These are phyloP conservation scores for Drosophila bipectinata DNA, from an alignment of 1,140 invertebrate species.

Conservation along the genomic window DNA sequence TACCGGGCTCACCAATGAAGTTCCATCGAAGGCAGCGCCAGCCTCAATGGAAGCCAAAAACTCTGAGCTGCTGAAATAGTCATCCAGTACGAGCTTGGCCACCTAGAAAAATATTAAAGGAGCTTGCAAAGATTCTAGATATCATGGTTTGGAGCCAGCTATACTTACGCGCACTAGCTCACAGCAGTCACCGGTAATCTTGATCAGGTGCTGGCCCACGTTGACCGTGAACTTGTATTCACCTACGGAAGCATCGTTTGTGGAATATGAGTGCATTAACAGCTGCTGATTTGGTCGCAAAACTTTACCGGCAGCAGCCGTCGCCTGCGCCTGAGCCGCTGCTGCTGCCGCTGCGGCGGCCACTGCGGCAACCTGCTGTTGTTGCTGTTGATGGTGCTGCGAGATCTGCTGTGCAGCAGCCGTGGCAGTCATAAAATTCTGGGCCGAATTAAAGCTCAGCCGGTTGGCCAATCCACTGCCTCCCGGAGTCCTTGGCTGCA, in stretches of 20 bases:
- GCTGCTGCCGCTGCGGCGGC: slow-evolving; percentile 63
- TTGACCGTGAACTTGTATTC: slow-evolving; percentile 95
- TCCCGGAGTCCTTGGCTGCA: slow-evolving; percentile 72
- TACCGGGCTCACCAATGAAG: slow-evolving; percentile 68
- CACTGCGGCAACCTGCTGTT: slow-evolving; percentile 63
- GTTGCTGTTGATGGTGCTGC: slow-evolving; percentile 62
- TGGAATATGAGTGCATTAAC: slow-evolving; percentile 91
- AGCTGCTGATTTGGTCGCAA: slow-evolving; percentile 85
- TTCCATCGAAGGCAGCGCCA: slow-evolving; percentile 78
- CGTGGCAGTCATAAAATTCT: slow-evolving; percentile 80
- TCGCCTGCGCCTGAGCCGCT: slow-evolving; percentile 66
- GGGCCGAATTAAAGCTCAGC: slow-evolving; percentile 81
- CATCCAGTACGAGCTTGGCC: slow-evolving; percentile 93
- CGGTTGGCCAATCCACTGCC: slow-evolving; percentile 76
- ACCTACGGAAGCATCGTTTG: slow-evolving; percentile 92
- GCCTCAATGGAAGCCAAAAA: slow-evolving; percentile 82
- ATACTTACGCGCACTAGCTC: slow-evolving; percentile 91
- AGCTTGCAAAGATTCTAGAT: too few species aligned
- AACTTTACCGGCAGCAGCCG: slow-evolving; percentile 84
- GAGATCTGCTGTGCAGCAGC: slow-evolving; percentile 81
- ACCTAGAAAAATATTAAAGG: slow-evolving; percentile 85
- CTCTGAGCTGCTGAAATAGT: slow-evolving; percentile 88
- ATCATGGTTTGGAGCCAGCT: too few species aligned
- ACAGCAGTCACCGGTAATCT: slow-evolving; percentile 92
- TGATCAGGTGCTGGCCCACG: slow-evolving; percentile 91